These are phyloP conservation scores for Apolygus lucorum DNA, from an alignment of 1,140 invertebrate species.

Conservation along the genomic window DNA sequence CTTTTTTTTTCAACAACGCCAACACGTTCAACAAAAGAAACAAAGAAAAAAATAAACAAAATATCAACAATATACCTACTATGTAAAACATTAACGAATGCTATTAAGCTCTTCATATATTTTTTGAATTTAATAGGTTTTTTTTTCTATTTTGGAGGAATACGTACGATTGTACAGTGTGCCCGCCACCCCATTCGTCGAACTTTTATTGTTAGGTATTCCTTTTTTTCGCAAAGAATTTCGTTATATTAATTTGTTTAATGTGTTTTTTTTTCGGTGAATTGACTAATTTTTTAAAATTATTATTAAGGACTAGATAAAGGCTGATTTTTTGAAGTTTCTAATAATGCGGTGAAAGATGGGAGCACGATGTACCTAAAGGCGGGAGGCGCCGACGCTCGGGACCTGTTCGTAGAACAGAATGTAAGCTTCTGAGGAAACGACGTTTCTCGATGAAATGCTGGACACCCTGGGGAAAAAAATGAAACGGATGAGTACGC, in stretches of 20 bases:
- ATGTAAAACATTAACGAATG: neutral
- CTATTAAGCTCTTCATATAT: neutral
- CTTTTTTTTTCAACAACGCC: neutral
- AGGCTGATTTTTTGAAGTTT: neutral
- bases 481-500: too few relatives aligned
- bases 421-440: conserved; percentile 82
- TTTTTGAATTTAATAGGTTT: neutral
- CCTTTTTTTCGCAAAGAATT: too few relatives aligned
- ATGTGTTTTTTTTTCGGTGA: neutral
- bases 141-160: neutral
- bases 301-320: conserved; percentile 4
- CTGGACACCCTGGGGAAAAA: conserved; percentile 50
- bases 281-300: conserved; percentile 7
- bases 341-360: neutral
- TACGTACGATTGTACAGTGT: neutral
- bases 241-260: neutral
- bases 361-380: conserved; percentile 10
- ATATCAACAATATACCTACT: too few relatives aligned
- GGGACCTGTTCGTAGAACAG: conserved; percentile 77
- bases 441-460: conserved; percentile 49
- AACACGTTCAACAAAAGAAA: neutral
- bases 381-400: conserved; percentile 21
- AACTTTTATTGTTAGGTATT: too few relatives aligned
- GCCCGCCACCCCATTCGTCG: neutral
- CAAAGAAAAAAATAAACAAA: too few relatives aligned